Base-by-base conservation (phyloP, 2,113 vertebrate genomes). In the Sinosuthora webbiana region DNA sequence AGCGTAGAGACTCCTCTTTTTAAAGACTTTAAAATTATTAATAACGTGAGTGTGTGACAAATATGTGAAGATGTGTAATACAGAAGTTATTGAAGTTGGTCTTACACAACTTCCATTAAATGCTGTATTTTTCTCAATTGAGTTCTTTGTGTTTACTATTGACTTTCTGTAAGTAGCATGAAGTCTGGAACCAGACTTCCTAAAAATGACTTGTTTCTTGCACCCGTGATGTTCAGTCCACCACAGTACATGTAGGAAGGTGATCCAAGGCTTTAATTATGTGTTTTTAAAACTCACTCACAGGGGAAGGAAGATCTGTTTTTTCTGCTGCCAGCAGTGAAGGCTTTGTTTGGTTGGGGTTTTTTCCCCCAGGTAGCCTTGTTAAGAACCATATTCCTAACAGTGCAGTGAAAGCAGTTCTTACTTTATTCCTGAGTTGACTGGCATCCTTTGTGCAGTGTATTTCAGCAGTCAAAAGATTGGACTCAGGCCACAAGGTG, bases 231-330 rank as follows among this genome's bases (percentile, higher is more conserved):
- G 59, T 31, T 62, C 71, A 55, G 0, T 69, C 35, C 33, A 33
- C 45, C 50, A 31, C 30, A 64, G 52, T 13, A 59, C 31, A 8
- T 6, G 15, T 12, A 71, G 56, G 64, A 84, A 79, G 44, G 27
- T 71, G 81, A 35, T 30, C 7, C 14, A 16, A 56, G 30, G 30
- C 55, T 87, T 74, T 50, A 42, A 37, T 9, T 39, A 8, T 33
- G 2, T 45, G 2, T 84, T 82, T 91, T 82, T 63, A 37, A 67
- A 90, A 50, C 22, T 71, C 44, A 4, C 6, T 7, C 33, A 23
- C 28, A 27, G n/a, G 23, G 7, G 18, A 67, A 68, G 30, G 37
- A 50, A 73, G 30, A 33, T 13, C 12, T 0, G 4, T 0, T 30
- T 76, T 88, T 86, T 28, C 39, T 89, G 16, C 35, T 84, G 11